Conservation (phyloP, 2,888 invertebrate genomes). For the Autographa pulchrina region DNA sequence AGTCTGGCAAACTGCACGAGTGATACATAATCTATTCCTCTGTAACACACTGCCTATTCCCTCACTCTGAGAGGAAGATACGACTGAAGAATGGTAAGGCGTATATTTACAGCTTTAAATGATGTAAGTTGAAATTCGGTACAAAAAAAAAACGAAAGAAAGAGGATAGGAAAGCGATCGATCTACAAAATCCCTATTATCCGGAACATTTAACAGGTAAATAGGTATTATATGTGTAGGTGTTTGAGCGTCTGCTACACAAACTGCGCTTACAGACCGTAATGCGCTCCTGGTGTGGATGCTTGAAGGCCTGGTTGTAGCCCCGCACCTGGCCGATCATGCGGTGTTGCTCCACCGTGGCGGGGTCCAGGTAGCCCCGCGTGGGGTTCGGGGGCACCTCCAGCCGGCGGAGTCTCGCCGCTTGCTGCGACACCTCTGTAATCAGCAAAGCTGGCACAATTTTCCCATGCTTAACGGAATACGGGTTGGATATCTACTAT, state of each 20-base stretch:
- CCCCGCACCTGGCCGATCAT: conserved; percentile 78
- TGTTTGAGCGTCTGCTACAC: neutral
- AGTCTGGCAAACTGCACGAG: no score
- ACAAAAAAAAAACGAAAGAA: no score
- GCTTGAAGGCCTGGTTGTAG: conserved; percentile 65
- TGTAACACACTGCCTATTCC: no score
- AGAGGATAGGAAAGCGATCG: no score
- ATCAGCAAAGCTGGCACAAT: conserved; percentile 69
- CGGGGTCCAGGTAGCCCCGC: conserved; percentile 78
- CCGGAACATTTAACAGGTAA: no score
- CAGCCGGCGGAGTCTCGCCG: conserved; percentile 69
- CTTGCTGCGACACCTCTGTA: conserved; percentile 77
- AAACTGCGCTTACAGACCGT: conserved; percentile 23
- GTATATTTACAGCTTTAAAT: no score
- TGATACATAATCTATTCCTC: no score
- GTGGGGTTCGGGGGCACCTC: conserved; percentile 71
- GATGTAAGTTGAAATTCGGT: no score
- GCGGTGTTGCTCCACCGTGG: conserved; percentile 77
- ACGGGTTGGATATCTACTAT: neutral
- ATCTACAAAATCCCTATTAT: no score
- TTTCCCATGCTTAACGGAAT: conserved; percentile 40
- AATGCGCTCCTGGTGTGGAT: conserved; percentile 48
- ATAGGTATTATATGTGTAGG: neutral
- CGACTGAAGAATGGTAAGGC: no score
- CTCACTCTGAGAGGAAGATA: no score